phyloP scores from a whole-genome alignment of 2,797 vertebrate species.

The Clamator glandarius region DNA sequence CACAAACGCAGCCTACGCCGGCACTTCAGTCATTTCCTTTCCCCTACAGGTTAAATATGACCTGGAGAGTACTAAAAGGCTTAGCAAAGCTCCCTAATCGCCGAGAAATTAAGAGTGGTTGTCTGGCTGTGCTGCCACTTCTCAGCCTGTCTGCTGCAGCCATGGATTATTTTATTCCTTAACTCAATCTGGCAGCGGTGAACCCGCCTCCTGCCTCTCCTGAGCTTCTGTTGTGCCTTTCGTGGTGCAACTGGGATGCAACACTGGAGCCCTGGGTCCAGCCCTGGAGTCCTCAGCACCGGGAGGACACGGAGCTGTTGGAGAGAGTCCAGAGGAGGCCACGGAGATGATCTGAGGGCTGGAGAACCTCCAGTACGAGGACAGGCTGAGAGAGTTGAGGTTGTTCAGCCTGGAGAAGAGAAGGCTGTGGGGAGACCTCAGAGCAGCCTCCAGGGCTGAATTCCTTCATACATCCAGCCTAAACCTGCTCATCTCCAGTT shows the following conservation, averaged over 20 bases:
- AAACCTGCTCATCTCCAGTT: too few relatives aligned
- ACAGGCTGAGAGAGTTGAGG: too few relatives aligned
- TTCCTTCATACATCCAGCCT: too few relatives aligned
- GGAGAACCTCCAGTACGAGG: too few relatives aligned
- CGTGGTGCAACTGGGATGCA: rapidly evolving
- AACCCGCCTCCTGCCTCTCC: background rate
- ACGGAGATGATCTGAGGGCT: too few relatives aligned
- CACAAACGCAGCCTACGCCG: rapidly evolving
- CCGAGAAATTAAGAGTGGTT: background rate
- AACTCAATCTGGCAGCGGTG: background rate
- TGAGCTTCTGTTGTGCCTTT: background rate
- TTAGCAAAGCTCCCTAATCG: background rate
- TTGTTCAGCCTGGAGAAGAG: too few relatives aligned
- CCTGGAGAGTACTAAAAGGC: background rate
- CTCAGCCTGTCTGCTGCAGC: background rate
- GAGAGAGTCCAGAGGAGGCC: too few relatives aligned
- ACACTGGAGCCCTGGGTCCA: background rate
- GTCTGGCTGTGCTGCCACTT: background rate
- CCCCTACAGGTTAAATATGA: background rate
- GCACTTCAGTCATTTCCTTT: rapidly evolving
- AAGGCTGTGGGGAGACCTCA: too few relatives aligned
- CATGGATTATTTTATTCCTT: background rate
- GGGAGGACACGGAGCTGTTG: too few relatives aligned
- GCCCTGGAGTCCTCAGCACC: too few relatives aligned
- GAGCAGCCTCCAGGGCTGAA: too few relatives aligned